phyloP scores from a whole-genome alignment of 2,888 invertebrate genomes.

The Biston stratarius region DNA sequence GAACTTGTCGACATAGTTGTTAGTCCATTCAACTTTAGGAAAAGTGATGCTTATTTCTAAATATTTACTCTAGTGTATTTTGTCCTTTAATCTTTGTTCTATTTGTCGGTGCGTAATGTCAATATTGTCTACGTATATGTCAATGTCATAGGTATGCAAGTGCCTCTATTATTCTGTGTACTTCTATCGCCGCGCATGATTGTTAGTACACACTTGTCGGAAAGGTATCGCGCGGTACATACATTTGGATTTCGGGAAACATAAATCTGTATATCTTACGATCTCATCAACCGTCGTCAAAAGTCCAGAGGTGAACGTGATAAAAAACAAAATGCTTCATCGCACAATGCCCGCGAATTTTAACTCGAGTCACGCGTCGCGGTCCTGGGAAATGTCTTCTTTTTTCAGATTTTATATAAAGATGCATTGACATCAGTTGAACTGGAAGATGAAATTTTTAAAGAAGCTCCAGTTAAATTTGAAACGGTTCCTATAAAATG shows the following conservation, averaged over 20 bases:
- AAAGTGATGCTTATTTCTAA: conserved; percentile 11
- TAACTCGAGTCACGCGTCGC: conserved; percentile 70
- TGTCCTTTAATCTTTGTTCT: conserved; percentile 9
- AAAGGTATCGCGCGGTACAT: conserved; percentile 54
- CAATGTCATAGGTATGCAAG: neutral
- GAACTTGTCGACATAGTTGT: conserved; percentile 63
- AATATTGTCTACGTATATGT: neutral
- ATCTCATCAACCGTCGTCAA: conserved; percentile 50
- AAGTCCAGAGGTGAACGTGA: conserved; percentile 57
- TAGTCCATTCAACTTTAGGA: conserved; percentile 37
- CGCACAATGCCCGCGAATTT: conserved; percentile 56
- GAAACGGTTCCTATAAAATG: neutral
- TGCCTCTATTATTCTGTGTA: conserved; percentile 21
- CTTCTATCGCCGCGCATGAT: neutral
- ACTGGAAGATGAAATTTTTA: neutral
- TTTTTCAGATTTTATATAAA: conserved; percentile 59
- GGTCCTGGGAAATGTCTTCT: conserved; percentile 62
- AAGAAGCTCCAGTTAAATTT: neutral
- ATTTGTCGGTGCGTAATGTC: neutral
- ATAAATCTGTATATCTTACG: conserved; percentile 50
- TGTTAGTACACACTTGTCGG: conserved; percentile 59
- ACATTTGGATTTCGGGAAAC: conserved; percentile 62
- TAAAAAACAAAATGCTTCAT: conserved; percentile 64
- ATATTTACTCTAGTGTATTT: conserved; percentile 25
- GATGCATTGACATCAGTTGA: conserved; percentile 2